Evolutionary conservation across 2,888 invertebrate genomes (phyloP).

Genomic region (Lithodes maja): DNA sequence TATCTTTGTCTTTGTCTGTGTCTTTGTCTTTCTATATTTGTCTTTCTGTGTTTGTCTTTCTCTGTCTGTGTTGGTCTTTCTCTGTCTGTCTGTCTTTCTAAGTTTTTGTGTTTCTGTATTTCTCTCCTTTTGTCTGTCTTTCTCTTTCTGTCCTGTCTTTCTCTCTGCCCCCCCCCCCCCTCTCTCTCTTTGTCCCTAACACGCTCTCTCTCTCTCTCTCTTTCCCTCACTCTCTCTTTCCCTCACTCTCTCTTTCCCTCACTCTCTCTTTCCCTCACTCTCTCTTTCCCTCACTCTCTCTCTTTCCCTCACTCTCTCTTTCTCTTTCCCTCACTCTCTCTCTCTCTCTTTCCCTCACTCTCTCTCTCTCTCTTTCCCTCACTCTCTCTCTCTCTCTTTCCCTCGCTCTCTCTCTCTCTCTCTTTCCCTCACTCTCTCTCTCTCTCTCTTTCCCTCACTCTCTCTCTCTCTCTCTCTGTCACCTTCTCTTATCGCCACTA

Average conservation of each 20-base stretch:
- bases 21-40: background rate
- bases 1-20: background rate
- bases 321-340: constrained; percentile 1
- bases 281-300: constrained; percentile 5
- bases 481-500: background rate
- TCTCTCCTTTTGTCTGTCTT: background rate
- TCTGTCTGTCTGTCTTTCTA: background rate
- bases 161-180: background rate
- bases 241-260: constrained; percentile 19
- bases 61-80: background rate
- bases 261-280: constrained; percentile 4
- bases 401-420: background rate
- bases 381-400: background rate
- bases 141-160: background rate
- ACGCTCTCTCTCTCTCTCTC: no score
- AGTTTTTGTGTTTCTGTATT: background rate
- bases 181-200: background rate
- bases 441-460: constrained; percentile 5
- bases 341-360: background rate
- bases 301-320: background rate
- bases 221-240: constrained; percentile 12
- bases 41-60: background rate
- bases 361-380: background rate
- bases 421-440: background rate
- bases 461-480: background rate